Base-by-base conservation (phyloP, 2,888 invertebrate species). In the Phrixothrix hirtus region DNA sequence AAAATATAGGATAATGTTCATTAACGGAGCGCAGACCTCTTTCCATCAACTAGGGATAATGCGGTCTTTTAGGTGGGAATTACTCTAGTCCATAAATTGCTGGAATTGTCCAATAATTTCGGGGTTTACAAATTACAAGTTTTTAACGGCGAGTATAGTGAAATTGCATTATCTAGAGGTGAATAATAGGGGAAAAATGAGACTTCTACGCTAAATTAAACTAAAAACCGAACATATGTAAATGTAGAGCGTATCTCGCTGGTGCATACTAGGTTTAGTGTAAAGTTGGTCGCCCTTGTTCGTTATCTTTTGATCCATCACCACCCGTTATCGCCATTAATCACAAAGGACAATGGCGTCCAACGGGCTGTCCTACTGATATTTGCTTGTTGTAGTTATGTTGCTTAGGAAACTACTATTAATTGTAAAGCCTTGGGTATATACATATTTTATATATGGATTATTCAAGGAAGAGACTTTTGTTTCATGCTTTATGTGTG, bases 191-290 rank as follows among this genome's bases (percentile, higher is more conserved):
- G 54, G 54, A 63, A 63, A 63, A 63, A 61, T 59, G 58, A 58
- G 57, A 58, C 54, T 54, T 55, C 55, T 44, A 48, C 58, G 44
- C 38, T 61, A 63, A 62, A 62, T 63, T 63, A 58, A 55, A 54
- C 59, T 57, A 62, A 63, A 62, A 63, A 59, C 41, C 58, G 59
- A 61, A 60, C 61, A 56, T 61, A 63, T 63, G 63, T 62, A 62
- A 63, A 63, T 62, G 52, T 37, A 37, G 35, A 48, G 36, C 50
- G 43, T 59, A 59, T 59, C 59, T 54, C 56, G 16, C 21, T 17
- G 37, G 29, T 42, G 38, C 59, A 57, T 44, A 55, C 59, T 52
- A 57, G 45, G 55, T 32, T 43, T 51, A 46, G 44, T 55, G 57
- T 43, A 52, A 55, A 55, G 52, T 55, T 58, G 49, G 46, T 32